phyloP scores from a whole-genome alignment of 2,797 vertebrate species.

The Megaceryle alcyon region DNA sequence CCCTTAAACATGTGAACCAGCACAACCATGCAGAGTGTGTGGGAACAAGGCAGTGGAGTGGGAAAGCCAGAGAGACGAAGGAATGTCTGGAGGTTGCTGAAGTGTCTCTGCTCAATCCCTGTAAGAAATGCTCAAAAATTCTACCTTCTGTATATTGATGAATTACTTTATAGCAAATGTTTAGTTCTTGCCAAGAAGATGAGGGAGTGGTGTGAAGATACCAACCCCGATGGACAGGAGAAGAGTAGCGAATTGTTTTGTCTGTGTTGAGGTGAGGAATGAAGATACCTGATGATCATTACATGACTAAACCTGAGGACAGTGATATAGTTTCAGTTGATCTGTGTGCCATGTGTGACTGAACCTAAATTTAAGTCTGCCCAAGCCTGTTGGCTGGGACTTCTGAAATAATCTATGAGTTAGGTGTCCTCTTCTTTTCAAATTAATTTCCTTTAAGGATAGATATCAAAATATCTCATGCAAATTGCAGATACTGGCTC shows the following conservation, averaged over 20 bases:
- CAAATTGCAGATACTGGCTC: background rate
- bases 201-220: background rate
- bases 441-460: background rate
- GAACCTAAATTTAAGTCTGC: background rate
- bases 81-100: background rate
- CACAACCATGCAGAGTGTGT: background rate
- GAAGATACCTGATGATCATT: background rate
- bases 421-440: background rate
- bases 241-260: background rate
- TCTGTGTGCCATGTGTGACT: background rate
- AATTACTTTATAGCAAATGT: background rate
- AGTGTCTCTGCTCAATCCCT: background rate
- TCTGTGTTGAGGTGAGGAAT: background rate
- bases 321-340: rapidly evolving
- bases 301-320: background rate
- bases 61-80: background rate
- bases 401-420: background rate
- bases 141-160: background rate
- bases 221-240: background rate
- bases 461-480: background rate
- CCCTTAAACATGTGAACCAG: background rate
- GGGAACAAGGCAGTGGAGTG: background rate
- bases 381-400: background rate
- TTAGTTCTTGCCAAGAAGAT: background rate
- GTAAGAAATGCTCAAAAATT: background rate